Evolutionary conservation across 2,888 invertebrate genomes (phyloP), one percentile per base, ranked within the genome.

Genomic region (Oxystoma pomonae): DNA sequence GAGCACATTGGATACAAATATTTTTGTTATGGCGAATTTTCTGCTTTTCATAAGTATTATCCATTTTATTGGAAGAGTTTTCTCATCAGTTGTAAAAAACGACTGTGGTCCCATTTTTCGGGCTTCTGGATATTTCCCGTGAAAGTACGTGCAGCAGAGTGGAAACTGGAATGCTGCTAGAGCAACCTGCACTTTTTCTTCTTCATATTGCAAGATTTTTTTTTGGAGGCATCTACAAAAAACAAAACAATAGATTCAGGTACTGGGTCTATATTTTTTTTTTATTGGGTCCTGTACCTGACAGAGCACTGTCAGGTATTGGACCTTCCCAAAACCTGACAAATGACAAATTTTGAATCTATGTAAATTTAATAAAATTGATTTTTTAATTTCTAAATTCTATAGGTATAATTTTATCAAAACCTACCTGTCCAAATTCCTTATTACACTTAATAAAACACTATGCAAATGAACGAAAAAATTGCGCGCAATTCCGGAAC

Each of bases 101-200:
- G 60, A 57, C 57, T 64, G 9, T 35, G 63, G 65, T 50, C 65
- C 65, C 58, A 61, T 65, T 51, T 58, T 56, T 57, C 62, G 60
- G 50, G 59, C 61, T 59, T 59, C 60, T 57, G 67, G 62, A 57
- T 65, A 67, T 49, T 52, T 65, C 20, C 65, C 65, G 50, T 65
- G 58, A 18, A 65, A n/a, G n/a, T n/a, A n/a, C n/a, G n/a, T n/a
- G n/a, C n/a, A n/a, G n/a, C n/a, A n/a, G n/a, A n/a, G n/a, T n/a
- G n/a, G n/a, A n/a, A n/a, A n/a, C n/a, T n/a, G n/a, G n/a, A n/a
- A n/a, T n/a, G n/a, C 35, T 35, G 35, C 35, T 35, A 35, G 35
- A 12, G 35, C 35, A 35, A 7, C 35, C 12, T 35, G 5, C 35
- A 35, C 12, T 35, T 35, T 35, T 35, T 35, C 5, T 35, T 35